phyloP scores from a whole-genome alignment of 30 jellyfish, hydroid and myxozoan species.

The Phacellophora camtschatica region DNA sequence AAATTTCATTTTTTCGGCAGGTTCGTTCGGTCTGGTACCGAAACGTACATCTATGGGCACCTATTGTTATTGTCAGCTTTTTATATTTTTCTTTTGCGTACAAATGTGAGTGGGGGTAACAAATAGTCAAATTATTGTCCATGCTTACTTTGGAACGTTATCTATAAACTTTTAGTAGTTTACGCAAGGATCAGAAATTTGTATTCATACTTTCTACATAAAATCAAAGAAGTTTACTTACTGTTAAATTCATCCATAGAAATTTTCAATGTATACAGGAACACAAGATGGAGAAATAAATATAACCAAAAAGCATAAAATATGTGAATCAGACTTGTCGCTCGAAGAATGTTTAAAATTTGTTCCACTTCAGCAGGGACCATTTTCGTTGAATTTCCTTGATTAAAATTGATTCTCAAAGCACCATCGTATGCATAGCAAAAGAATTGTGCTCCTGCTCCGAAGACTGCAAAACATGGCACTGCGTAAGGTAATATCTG shows the following conservation, averaged over 20 bases:
- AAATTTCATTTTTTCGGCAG: too few relatives aligned
- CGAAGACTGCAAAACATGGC: conserved; percentile 15
- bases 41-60: too few relatives aligned
- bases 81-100: too few relatives aligned
- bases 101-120: too few relatives aligned
- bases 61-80: too few relatives aligned
- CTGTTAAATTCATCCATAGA: conserved; percentile 12
- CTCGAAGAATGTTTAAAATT: conserved; percentile 7
- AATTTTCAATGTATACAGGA: neutral
- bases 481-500: conserved; percentile 14
- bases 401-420: neutral
- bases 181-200: too few relatives aligned
- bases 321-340: conserved; percentile 37
- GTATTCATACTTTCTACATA: neutral
- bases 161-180: too few relatives aligned
- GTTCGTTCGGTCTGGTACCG: too few relatives aligned
- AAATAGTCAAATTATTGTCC: too few relatives aligned
- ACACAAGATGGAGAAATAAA: neutral
- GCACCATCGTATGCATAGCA: conserved; percentile 63
- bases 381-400: neutral
- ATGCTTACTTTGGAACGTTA: too few relatives aligned
- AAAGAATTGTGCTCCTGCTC: conserved; percentile 52
- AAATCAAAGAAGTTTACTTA: neutral
- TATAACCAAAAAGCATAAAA: conserved; percentile 9
- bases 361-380: conserved; percentile 32